Conservation (phyloP, 2,797 vertebrate species). For the Heterohyrax brucei region DNA sequence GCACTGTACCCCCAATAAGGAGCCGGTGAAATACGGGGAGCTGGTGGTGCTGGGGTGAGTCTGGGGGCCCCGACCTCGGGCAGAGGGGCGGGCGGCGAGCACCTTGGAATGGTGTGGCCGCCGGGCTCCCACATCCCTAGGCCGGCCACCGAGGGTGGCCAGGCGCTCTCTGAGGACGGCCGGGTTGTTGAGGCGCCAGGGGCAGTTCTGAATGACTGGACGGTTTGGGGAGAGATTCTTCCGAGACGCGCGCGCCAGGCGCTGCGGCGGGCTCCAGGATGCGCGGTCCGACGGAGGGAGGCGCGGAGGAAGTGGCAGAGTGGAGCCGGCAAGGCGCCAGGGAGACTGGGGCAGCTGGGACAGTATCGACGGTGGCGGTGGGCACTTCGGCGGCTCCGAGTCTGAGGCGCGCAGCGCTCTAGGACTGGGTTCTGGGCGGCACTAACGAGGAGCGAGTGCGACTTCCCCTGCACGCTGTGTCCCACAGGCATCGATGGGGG, state of each 20-base stretch:
- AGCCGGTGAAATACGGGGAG: constrained; percentile 98
- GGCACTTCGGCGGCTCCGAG: neutral
- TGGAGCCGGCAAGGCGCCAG: neutral
- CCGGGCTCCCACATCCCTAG: neutral
- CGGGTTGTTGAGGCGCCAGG: neutral
- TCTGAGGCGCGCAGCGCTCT: neutral
- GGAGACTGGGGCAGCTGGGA: neutral
- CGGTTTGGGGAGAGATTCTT: neutral
- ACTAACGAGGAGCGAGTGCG: neutral
- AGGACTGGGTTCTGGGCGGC: neutral
- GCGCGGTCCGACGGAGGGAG: neutral
- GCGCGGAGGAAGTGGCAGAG: neutral
- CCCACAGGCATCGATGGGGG: neutral
- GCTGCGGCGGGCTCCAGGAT: neutral
- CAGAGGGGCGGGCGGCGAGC: neutral
- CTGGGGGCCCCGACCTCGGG: neutral
- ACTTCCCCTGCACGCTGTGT: neutral
- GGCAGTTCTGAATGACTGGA: neutral
- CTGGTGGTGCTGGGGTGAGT: constrained; percentile 98
- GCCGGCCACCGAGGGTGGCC: neutral
- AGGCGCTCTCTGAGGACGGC: neutral
- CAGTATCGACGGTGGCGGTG: neutral
- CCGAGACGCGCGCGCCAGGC: neutral
- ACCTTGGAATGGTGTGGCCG: neutral
- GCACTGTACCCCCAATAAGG: constrained; percentile 96